phyloP scores from a whole-genome alignment of 1,140 invertebrate species.

The Sminthurinus signatus region DNA sequence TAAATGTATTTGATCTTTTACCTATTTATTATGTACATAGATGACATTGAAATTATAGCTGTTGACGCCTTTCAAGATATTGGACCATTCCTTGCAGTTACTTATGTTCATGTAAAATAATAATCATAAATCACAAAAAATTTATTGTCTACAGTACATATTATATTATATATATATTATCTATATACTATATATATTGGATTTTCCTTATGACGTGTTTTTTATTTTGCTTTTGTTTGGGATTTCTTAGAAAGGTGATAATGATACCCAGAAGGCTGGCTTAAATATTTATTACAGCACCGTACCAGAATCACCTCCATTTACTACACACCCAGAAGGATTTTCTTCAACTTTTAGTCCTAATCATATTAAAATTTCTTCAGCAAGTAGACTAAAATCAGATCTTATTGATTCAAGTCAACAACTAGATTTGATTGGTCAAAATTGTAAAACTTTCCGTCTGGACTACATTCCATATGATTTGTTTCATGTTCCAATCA shows the following conservation, averaged over 20 bases:
- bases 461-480: slow-evolving; percentile 32
- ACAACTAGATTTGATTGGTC: slow-evolving; percentile 23
- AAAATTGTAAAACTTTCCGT: slow-evolving; percentile 19
- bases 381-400: neutral
- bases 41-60: slow-evolving; percentile 29
- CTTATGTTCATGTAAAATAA: slow-evolving; percentile 27
- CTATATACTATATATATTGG: no score
- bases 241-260: no score
- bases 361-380: no score
- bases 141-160: no score
- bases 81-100: slow-evolving; percentile 27
- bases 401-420: slow-evolving; percentile 21
- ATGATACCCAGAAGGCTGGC: no score
- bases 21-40: slow-evolving; percentile 3
- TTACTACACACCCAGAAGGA: neutral
- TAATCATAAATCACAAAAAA: neutral
- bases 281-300: slow-evolving; percentile 23
- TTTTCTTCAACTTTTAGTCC: neutral
- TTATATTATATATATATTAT: no score
- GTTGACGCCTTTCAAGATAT: slow-evolving; percentile 32
- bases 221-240: no score
- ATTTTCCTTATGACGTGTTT: no score
- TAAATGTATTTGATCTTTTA: neutral
- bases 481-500: slow-evolving; percentile 24
- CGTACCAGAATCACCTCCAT: slow-evolving; percentile 2